Base-by-base conservation (phyloP, 2,797 vertebrate genomes). In the Lagocephalus sceleratus region DNA sequence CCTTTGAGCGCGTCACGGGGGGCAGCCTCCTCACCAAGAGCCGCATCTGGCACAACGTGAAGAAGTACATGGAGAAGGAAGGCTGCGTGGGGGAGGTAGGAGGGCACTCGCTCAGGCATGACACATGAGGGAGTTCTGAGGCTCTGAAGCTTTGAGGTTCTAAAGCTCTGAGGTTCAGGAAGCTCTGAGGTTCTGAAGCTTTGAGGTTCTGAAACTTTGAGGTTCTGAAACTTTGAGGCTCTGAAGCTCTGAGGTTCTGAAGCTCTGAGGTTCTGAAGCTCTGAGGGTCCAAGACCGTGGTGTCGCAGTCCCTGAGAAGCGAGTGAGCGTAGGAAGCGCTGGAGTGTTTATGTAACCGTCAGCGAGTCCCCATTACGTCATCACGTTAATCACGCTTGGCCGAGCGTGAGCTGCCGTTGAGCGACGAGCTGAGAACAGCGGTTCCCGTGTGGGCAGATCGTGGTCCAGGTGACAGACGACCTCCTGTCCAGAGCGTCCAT, bases 51-150 rank as follows among this genome's bases (percentile, higher is more conserved):
- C 88, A 84, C 61, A 92, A 89, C 0, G 93, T 96, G 53, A 92
- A 93, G 84, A 98, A 94, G 53, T 98, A 97, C 83, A 96, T 97
- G 94, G 84, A 92, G 81, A 98, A 95, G 60, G 95, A 98, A 81
- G 95, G 94, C 73, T 97, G 95, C 53, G 51, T 93, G 40, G 95
- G 95, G 23, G 94, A 98, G 92, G 95, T 98, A 76, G 71, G 90
- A 59, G 29, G 12, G 26, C 26, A 10, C 26, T 26, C 2, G 7
- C 26, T 29, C 26, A 2, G 4, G 26, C 26, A 29, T 29, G 0
- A 8, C 7, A 8, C 26, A 5, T 8, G 26, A 29, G 26, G 26
- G 26, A 29, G 26, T 29, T 29, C 1, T n/a, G n/a, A n/a, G n/a
- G n/a, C n/a, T n/a, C n/a, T n/a, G n/a, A n/a, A n/a, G n/a, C n/a